Percentiles rank a stretch among this genome's conserved stretches.
Conservation (phyloP, 1,140 invertebrate species). For the Phortica variegata region DNA sequence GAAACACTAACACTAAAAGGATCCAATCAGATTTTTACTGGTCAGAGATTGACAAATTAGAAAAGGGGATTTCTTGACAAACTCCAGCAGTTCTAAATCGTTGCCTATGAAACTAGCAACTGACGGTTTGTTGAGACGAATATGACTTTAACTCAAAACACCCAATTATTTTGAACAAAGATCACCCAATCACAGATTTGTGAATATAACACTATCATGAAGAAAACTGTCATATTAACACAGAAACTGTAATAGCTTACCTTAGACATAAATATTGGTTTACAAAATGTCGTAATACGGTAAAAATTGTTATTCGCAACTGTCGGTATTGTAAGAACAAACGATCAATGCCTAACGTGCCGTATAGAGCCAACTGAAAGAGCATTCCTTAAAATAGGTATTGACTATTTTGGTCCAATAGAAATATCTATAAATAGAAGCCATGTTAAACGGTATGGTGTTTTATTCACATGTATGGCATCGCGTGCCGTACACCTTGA, state of each 20-base stretch:
- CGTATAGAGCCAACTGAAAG: slow-evolving; percentile 21
- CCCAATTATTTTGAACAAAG: neutral
- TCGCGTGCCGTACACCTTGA: slow-evolving; percentile 58
- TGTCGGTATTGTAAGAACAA: neutral
- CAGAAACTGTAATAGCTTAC: slow-evolving; percentile 26
- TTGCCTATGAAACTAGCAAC: neutral
- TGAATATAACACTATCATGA: slow-evolving; percentile 18
- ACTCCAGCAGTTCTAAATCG: neutral
- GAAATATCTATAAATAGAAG: slow-evolving; percentile 32
- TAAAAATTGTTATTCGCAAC: neutral
- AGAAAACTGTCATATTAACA: slow-evolving; percentile 11
- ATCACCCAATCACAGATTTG: neutral
- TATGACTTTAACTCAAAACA: neutral
- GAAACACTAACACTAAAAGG: neutral
- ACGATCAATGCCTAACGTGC: slow-evolving; percentile 12
- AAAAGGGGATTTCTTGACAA: neutral
- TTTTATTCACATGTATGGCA: slow-evolving; percentile 52
- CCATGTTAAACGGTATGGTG: slow-evolving; percentile 44
- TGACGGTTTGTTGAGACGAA: neutral
- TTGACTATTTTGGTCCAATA: slow-evolving; percentile 40
- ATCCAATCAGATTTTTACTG: neutral
- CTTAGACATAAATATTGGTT: slow-evolving; percentile 24
- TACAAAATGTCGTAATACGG: slow-evolving; percentile 4
- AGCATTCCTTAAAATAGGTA: slow-evolving; percentile 18
- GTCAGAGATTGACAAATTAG: neutral